These are phyloP conservation scores for Blastobasis lacticolella DNA, from an alignment of 2,888 invertebrate genomes.

Conservation along the genomic window DNA sequence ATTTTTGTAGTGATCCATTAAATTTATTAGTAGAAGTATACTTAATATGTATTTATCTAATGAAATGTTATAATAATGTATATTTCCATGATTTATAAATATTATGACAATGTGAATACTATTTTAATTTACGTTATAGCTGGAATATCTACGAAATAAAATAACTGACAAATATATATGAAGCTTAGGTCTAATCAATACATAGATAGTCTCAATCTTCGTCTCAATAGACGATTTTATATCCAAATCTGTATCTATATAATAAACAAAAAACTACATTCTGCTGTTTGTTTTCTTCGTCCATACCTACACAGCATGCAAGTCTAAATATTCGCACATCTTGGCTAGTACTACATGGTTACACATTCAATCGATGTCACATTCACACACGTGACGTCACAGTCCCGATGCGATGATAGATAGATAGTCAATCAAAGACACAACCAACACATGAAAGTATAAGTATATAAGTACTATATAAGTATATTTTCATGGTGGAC, in stretches of 20 bases:
- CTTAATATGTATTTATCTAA: neutral
- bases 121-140: slow-evolving; percentile 4
- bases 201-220: slow-evolving; percentile 56
- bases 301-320: no score
- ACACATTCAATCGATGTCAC: no score
- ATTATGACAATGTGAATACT: slow-evolving; percentile 1
- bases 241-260: slow-evolving; percentile 56
- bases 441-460: no score
- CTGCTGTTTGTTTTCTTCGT: neutral
- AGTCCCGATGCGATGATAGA: no score
- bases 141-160: slow-evolving; percentile 7
- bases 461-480: no score
- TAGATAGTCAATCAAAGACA: no score
- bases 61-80: slow-evolving; percentile 4
- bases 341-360: no score
- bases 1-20: neutral
- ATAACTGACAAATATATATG: slow-evolving; percentile 19
- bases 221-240: slow-evolving; percentile 60
- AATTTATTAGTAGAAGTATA: neutral
- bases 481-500: no score
- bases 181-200: slow-evolving; percentile 43
- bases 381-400: no score
- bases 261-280: slow-evolving; percentile 44
- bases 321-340: no score
- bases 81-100: slow-evolving; percentile 7